Base-by-base conservation (phyloP, 64 coral and sea anemone genomes). In the Trachythela sp. region DNA sequence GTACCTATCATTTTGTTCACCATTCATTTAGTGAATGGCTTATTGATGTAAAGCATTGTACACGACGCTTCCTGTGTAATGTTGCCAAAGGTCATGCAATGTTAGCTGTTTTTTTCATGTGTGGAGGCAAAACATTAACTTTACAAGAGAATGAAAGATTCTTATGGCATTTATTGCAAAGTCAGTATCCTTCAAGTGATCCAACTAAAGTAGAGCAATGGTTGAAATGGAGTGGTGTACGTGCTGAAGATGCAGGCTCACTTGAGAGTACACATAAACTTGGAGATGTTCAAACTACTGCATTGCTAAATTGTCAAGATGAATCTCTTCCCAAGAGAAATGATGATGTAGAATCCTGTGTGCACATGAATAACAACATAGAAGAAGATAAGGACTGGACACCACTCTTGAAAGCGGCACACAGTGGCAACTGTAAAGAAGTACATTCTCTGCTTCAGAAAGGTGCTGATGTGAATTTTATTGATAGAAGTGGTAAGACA, bases 11-110 rank as follows among this genome's bases (percentile, higher is more conserved):
- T 30, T 94, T 99, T 88, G 92, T 93, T 36, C 96, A 99, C 54
- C 86, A 95, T 85, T 99, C 96, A 11, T 99, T 99, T 88, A 94
- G 89, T 5, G 96, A 99, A 83, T 99, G 96, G 96, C 85, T 99
- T 24, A 88, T 98, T 31, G 96, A 99, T 87, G 87, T 93, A 4
- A 99, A 99, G 48, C 93, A 99, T 45, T 99, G 96, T 70, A 99
- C 96, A 32, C 48, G 88, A 87, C 92, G 92, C 60, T 99, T 93
- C 67, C 48, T 95, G 33, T 99, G 96, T 54, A 92, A 87, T 35
- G 90, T 91, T 9, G 84, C 89, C 70, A 91, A 95, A 84, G 96
- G 96, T 45, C 96, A 99, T 80, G 96, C 96, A 20, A 99, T 99
- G 96, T 83, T 99, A 36, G 96, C 96, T 32, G 68, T 99, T 80